phyloP scores from a whole-genome alignment of 2,797 vertebrate species.

The Gymnodraco acuticeps region DNA sequence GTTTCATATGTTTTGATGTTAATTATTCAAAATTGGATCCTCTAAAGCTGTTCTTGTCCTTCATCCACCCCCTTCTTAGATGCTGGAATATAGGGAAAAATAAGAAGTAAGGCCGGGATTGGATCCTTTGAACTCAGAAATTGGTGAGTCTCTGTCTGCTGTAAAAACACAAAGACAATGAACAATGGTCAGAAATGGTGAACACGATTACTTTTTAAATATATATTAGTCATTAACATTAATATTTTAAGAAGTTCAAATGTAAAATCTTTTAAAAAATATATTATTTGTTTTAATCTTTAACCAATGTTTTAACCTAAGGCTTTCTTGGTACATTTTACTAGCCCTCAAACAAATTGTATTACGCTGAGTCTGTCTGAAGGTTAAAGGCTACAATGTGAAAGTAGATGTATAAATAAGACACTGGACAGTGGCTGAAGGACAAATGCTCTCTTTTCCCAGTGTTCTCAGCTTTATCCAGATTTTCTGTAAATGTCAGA shows the following conservation, averaged over 20 bases:
- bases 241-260: neutral
- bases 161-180: conserved; percentile 31
- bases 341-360: neutral
- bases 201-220: neutral
- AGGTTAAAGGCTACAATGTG: conserved; percentile 8
- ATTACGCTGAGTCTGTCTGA: neutral
- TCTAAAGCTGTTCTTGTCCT: conserved; percentile 40
- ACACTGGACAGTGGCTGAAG: conserved; percentile 30
- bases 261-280: neutral
- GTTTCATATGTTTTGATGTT: conserved; percentile 60
- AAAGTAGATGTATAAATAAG: conserved; percentile 34
- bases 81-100: too few species aligned
- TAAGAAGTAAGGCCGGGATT: conserved; percentile 3
- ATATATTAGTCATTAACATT: neutral
- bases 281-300: neutral
- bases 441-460: conserved; percentile 38
- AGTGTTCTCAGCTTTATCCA: conserved; percentile 26
- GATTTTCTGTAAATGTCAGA: conserved; percentile 57
- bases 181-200: conserved; percentile 11
- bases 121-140: conserved; percentile 46
- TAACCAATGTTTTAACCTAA: neutral
- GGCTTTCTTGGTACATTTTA: neutral
- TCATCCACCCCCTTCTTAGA: conserved; percentile 27
- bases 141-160: conserved; percentile 18
- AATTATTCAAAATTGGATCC: conserved; percentile 56